Conservation (phyloP, 2,888 invertebrate species). For the Alviniconcha strummeri region DNA sequence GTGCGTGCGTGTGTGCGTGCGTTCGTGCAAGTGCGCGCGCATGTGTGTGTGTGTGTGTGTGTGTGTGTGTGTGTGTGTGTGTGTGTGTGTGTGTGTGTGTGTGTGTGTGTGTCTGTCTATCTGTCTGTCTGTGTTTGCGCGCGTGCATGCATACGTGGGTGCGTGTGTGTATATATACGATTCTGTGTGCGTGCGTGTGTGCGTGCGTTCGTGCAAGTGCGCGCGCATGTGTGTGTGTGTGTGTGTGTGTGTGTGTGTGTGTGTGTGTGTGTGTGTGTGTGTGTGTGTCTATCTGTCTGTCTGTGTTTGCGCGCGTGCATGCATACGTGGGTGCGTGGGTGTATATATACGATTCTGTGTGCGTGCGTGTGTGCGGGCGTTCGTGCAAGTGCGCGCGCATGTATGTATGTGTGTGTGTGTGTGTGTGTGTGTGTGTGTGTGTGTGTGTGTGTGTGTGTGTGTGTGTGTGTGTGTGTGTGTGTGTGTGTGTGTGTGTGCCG, state of each 20-base stretch:
- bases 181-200: conserved; percentile 10
- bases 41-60: conserved; percentile 19
- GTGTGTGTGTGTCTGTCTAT: neutral
- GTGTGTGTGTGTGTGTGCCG: conserved; percentile 3
- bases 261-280: conserved; percentile 15
- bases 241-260: conserved; percentile 18
- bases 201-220: conserved; percentile 1
- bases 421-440: conserved; percentile 13
- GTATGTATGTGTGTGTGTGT: conserved; percentile 19
- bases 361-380: conserved; percentile 6
- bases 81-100: conserved; percentile 7
- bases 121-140: neutral
- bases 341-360: neutral
- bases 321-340: neutral
- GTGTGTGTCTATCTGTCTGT: neutral
- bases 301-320: neutral
- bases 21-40: neutral
- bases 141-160: neutral
- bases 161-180: neutral
- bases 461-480: conserved; percentile 1
- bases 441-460: conserved; percentile 11
- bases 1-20: conserved; percentile 10
- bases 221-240: conserved; percentile 13
- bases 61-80: conserved; percentile 18
- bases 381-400: neutral